A percentile compares a stretch with the other conserved stretches of the same genome.
These are phyloP conservation scores for Casuarius casuarius DNA, from an alignment of 2,113 vertebrate genomes.

Conservation along the genomic window DNA sequence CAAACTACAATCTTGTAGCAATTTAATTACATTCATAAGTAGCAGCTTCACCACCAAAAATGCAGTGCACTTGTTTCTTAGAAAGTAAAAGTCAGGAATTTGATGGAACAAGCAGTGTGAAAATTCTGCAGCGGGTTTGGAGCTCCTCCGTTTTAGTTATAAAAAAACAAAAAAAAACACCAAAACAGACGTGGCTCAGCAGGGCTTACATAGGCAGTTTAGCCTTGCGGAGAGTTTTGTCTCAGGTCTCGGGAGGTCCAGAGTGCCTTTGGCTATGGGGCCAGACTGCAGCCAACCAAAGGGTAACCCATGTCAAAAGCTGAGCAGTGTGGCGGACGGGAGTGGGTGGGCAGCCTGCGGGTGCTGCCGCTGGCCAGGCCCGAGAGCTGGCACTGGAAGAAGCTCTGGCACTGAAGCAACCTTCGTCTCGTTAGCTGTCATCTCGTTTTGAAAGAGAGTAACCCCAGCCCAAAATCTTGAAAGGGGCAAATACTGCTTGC, in stretches of 20 bases:
- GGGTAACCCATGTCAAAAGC: no score
- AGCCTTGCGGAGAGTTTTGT: no score
- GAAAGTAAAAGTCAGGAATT: not conserved
- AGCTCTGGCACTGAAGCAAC: not conserved
- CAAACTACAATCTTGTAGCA: not conserved
- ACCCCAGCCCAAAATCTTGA: not conserved
- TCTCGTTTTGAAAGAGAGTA: not conserved
- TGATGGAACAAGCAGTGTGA: no score
- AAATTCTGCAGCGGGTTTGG: no score
- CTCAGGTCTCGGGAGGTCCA: accelerated
- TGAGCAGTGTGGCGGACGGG: not conserved
- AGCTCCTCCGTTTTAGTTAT: no score
- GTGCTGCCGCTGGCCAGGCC: not conserved
- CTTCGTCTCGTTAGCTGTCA: no score
- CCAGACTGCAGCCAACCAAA: not conserved
- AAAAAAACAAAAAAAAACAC: no score
- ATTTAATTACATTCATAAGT: not conserved
- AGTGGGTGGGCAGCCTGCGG: accelerated
- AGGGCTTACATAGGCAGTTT: no score
- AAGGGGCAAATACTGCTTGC: not conserved
- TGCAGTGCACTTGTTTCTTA: not conserved
- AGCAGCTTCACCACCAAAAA: not conserved
- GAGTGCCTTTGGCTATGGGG: not conserved
- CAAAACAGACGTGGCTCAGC: not conserved
- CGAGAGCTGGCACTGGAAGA: not conserved